A percentile compares a stretch with the other conserved stretches of the same genome.
Conservation (phyloP, 2,888 invertebrate species). For the Schizotus pectinicornis region DNA sequence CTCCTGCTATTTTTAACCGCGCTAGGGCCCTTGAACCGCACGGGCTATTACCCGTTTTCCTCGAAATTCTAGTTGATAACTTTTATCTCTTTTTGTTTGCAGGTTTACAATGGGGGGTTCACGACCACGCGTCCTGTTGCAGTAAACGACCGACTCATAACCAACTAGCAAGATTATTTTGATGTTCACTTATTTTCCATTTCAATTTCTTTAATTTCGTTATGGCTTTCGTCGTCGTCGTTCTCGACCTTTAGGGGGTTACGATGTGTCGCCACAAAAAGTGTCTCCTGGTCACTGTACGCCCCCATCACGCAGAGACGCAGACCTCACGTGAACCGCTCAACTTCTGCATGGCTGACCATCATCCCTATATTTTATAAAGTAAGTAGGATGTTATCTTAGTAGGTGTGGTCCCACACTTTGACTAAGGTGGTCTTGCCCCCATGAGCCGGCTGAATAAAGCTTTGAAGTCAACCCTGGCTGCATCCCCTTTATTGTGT, state of each 20-base stretch:
- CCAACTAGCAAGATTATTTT: slow-evolving; percentile 19
- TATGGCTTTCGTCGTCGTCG: slow-evolving; percentile 11
- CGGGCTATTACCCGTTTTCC: slow-evolving; percentile 11
- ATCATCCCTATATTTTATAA: slow-evolving; percentile 44
- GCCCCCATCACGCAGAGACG: slow-evolving; percentile 33
- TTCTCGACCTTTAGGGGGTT: slow-evolving; percentile 16
- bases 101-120: slow-evolving; percentile 55
- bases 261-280: slow-evolving; percentile 43
- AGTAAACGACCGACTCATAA: slow-evolving; percentile 36
- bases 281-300: slow-evolving; percentile 40
- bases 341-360: slow-evolving; percentile 44
- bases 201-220: slow-evolving; percentile 29
- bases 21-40: slow-evolving; percentile 22
- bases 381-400: slow-evolving; percentile 38
- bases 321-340: slow-evolving; percentile 45
- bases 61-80: slow-evolving; percentile 13
- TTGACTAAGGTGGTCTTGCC: too few species aligned
- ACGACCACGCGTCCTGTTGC: slow-evolving; percentile 42
- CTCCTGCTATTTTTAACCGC: slow-evolving; percentile 22
- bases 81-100: slow-evolving; percentile 35
- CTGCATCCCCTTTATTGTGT: too few species aligned
- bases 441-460: too few species aligned
- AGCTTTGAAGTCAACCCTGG: too few species aligned
- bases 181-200: slow-evolving; percentile 30
- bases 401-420: too few species aligned